Conservation (phyloP, 2,888 invertebrate genomes). For the Drosophila sordidula region DNA sequence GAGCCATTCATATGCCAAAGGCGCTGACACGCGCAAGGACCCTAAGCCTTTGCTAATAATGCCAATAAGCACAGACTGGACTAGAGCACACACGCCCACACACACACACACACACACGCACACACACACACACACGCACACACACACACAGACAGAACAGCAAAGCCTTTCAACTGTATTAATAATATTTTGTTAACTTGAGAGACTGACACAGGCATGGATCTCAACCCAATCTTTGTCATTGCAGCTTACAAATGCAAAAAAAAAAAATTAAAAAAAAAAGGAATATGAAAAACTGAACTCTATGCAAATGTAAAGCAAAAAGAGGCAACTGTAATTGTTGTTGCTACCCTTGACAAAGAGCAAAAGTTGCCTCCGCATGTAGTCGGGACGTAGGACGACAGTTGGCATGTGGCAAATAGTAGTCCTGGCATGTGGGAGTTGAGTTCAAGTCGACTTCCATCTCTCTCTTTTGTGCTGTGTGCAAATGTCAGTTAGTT, state of each 20-base stretch:
- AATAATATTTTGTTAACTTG: conserved; percentile 64
- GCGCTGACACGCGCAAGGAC: conserved; percentile 71
- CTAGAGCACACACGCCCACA: conserved; percentile 5
- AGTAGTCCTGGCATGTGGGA: conserved; percentile 35
- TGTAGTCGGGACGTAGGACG: conserved; percentile 41
- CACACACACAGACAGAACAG: conserved; percentile 4
- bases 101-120: conserved; percentile 5
- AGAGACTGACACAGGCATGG: conserved; percentile 24
- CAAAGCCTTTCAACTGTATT: conserved; percentile 57
- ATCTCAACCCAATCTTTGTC: conserved; percentile 47
- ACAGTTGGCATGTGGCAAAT: conserved; percentile 31
- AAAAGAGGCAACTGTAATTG: conserved; percentile 51
- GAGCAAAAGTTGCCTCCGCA: conserved; percentile 68
- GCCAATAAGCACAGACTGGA: conserved; percentile 64
- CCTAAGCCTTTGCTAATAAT: conserved; percentile 74
- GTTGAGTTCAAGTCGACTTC: conserved; percentile 12
- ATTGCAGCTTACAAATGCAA: conserved; percentile 45
- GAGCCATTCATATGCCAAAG: conserved; percentile 45
- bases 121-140: conserved; percentile 1
- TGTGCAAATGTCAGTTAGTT: conserved; percentile 77
- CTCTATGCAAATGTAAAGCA: conserved; percentile 50
- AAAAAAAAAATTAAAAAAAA: conserved; percentile 17
- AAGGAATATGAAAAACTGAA: conserved; percentile 23
- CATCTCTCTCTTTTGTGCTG: conserved; percentile 3
- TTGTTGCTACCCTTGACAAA: conserved; percentile 60